A percentile compares a stretch with the other conserved stretches of the same genome.
Conservation (phyloP, 2,797 vertebrate species). For the Aldrovandia affinis region DNA sequence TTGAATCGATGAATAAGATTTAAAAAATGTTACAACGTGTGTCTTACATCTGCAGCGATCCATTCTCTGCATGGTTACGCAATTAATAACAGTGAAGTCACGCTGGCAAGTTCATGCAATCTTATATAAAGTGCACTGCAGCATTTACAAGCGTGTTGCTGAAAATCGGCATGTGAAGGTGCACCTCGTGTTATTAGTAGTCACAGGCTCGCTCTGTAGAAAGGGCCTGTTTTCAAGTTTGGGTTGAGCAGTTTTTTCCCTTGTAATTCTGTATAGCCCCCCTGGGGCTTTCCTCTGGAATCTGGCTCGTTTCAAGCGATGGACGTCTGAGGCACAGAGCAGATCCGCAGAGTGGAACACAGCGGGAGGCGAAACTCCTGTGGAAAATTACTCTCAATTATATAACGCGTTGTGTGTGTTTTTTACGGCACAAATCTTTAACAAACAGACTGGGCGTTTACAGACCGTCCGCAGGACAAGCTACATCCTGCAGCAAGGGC, state of each 20-base stretch:
- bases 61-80: background rate
- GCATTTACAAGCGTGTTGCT: background rate
- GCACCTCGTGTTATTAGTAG: background rate
- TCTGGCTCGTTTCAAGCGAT: slow-evolving; percentile 51
- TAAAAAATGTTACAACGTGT: background rate
- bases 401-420: slow-evolving; percentile 28
- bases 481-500: background rate
- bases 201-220: slow-evolving; percentile 26
- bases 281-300: slow-evolving; percentile 51
- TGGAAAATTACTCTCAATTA: slow-evolving; percentile 40
- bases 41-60: background rate
- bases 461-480: background rate
- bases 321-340: background rate
- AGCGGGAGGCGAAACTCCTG: background rate
- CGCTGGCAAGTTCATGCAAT: background rate
- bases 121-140: background rate
- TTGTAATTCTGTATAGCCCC: slow-evolving; percentile 44
- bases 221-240: slow-evolving; percentile 7
- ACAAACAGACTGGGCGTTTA: slow-evolving; percentile 17
- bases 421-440: background rate
- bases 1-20: background rate
- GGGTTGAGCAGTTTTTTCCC: slow-evolving; percentile 39
- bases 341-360: background rate
- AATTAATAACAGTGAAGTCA: background rate
- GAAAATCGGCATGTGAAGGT: background rate